phyloP scores from a whole-genome alignment of 2,113 vertebrate species.

The Poeciliopsis occidentalis region DNA sequence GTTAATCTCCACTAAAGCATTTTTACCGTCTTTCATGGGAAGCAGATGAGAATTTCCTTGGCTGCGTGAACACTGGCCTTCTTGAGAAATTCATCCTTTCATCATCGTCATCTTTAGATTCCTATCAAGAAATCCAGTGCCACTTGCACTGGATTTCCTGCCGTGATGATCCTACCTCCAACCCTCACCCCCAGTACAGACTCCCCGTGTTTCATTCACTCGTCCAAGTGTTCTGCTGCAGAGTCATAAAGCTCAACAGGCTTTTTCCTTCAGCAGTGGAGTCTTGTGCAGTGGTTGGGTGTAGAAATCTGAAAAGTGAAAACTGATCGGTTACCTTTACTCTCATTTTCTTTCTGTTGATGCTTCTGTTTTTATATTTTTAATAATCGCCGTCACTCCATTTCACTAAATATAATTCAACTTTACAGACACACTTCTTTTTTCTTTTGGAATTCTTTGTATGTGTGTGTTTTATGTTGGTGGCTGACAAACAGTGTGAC shows the following conservation, averaged over 20 bases:
- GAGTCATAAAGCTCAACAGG: no score
- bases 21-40: background rate
- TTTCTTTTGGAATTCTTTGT: background rate
- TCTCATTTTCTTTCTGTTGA: no score
- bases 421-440: background rate
- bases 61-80: background rate
- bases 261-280: no score
- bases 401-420: no score
- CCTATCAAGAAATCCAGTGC: no score
- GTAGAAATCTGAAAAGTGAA: background rate
- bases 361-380: no score
- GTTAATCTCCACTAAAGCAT: background rate
- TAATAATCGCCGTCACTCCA: no score
- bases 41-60: background rate
- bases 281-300: background rate
- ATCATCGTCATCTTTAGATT: background rate
- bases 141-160: no score
- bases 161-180: background rate
- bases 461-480: background rate
- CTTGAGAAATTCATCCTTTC: background rate
- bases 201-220: no score
- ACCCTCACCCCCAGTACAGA: background rate
- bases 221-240: no score
- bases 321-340: background rate
- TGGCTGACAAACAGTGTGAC: background rate